These are phyloP conservation scores for Sebastes iracundus DNA, from an alignment of 2,797 vertebrate species.

Conservation along the genomic window DNA sequence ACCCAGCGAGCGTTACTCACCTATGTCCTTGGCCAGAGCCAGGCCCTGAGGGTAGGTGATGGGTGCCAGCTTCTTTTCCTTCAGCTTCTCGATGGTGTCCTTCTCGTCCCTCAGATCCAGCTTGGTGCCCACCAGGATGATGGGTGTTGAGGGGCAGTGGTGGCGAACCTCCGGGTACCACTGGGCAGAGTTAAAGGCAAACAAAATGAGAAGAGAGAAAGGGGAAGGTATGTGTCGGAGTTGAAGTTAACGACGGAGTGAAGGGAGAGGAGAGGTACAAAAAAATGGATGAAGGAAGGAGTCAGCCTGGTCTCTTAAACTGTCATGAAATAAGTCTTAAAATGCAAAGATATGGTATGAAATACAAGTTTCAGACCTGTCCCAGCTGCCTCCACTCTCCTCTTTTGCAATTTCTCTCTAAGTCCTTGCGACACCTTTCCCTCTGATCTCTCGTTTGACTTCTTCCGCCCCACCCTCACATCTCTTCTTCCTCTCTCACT, in stretches of 20 bases:
- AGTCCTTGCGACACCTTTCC: background rate
- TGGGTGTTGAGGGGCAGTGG: slow-evolving; percentile 93
- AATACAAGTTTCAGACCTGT: background rate
- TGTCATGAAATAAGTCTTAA: background rate
- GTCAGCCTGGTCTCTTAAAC: background rate
- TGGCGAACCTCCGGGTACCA: slow-evolving; percentile 94
- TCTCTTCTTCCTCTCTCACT: background rate
- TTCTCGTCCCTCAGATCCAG: slow-evolving; percentile 94
- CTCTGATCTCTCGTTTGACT: background rate
- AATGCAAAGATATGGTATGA: background rate
- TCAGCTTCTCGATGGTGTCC: slow-evolving; percentile 94
- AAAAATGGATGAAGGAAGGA: background rate
- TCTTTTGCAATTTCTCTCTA: background rate
- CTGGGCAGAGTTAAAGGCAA: slow-evolving; percentile 62
- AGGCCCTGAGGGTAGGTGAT: slow-evolving; percentile 87
- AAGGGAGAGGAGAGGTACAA: background rate
- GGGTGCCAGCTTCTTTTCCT: slow-evolving; percentile 91
- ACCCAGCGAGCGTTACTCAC: slow-evolving; percentile 44
- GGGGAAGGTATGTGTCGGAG: background rate
- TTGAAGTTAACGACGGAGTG: background rate
- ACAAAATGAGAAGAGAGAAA: background rate
- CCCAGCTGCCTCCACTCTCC: background rate
- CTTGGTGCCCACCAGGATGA: slow-evolving; percentile 93
- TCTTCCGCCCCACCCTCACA: background rate
- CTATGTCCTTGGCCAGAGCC: slow-evolving; percentile 85